A percentile compares a stretch with the other conserved stretches of the same genome.
Conservation (phyloP, 1,140 invertebrate genomes). For the Camponotus pennsylvanicus region DNA sequence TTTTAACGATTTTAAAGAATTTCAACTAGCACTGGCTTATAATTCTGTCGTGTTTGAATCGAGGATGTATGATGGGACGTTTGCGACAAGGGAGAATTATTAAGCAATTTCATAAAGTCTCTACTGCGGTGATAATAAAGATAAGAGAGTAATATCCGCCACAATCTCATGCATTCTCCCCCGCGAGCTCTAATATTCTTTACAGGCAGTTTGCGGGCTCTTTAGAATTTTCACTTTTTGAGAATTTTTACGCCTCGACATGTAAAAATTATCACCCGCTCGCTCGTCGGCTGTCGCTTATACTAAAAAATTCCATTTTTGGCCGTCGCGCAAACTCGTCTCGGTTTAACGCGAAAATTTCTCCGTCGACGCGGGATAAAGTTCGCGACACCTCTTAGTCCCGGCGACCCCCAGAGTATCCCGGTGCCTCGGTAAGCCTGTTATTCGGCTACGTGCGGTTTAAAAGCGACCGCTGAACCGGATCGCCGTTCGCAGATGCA, state of each 20-base stretch:
- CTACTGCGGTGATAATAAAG: not conserved
- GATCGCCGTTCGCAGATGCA: slow-evolving; percentile 57
- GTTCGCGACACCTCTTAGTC: slow-evolving; percentile 52
- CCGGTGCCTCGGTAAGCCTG: slow-evolving; percentile 34
- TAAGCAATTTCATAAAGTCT: slow-evolving; percentile 14
- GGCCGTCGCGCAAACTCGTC: slow-evolving; percentile 17
- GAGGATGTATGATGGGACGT: not conserved
- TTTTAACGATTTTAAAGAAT: not conserved
- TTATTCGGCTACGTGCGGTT: slow-evolving; percentile 63
- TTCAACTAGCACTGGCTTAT: not conserved
- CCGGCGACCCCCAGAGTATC: not conserved
- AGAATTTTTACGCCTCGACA: slow-evolving; percentile 19
- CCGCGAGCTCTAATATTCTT: slow-evolving; percentile 6
- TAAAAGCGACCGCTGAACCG: slow-evolving; percentile 67
- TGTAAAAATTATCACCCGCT: slow-evolving; percentile 23
- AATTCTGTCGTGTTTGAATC: not conserved
- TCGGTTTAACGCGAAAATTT: slow-evolving; percentile 39
- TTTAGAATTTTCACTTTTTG: not conserved
- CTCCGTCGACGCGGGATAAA: slow-evolving; percentile 46
- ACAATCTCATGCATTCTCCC: not conserved
- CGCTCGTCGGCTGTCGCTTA: not conserved
- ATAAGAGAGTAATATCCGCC: not conserved
- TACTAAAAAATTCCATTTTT: slow-evolving; percentile 50
- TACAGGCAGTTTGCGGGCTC: not conserved
- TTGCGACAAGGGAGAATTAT: not conserved